Base-by-base conservation (phyloP, 2,797 vertebrate species). In the Scolopax rusticola region DNA sequence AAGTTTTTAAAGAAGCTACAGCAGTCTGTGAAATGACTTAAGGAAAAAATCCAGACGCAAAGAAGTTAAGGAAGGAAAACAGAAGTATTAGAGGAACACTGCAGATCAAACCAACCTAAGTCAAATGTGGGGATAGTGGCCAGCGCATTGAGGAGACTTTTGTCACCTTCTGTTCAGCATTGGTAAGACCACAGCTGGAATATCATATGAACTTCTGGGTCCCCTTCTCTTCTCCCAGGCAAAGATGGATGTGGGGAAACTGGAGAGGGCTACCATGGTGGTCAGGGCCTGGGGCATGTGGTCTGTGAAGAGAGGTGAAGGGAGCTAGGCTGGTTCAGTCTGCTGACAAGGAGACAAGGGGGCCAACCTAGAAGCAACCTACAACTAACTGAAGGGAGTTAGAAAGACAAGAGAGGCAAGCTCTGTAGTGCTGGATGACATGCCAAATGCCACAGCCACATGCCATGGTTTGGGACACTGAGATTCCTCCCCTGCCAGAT, bases 371-470 rank as follows among this genome's bases (percentile, higher is more conserved):
- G 38, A 23, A 91, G 38, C 53, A 76, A 76, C 23, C 47, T 57
- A 47, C 43, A 81, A 15, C 41, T 28, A 57, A 15, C 27, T 56
- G 64, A 60, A 71, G 47, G 47, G 51, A 79, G 30, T 28, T 76
- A 28, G 23, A 63, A n/a, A 76, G 53, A 57, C 36, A 57, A 21
- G 0, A 6, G 28, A 64, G 43, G 16, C 25, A 60, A 56, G 33
- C 30, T 67, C 67, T 2, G 1, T 7, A 36, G n/a, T 9, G 15
- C n/a, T 4, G 1, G 13, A 16, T 27, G 38, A 51, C 12, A 6
- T 0, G 4, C 25, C 7, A 48, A 71, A 24, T 56, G 41, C 40
- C 36, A 28, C 59, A 45, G 59, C 40, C 36, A 40, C 0, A 0
- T 10, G 17, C 0, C 0, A 16, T 47, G 67, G 25, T 69, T 38